Evolutionary conservation across 2,113 vertebrate genomes (phyloP), one percentile per base, ranked within the genome.

Genomic region (Todiramphus chloris): DNA sequence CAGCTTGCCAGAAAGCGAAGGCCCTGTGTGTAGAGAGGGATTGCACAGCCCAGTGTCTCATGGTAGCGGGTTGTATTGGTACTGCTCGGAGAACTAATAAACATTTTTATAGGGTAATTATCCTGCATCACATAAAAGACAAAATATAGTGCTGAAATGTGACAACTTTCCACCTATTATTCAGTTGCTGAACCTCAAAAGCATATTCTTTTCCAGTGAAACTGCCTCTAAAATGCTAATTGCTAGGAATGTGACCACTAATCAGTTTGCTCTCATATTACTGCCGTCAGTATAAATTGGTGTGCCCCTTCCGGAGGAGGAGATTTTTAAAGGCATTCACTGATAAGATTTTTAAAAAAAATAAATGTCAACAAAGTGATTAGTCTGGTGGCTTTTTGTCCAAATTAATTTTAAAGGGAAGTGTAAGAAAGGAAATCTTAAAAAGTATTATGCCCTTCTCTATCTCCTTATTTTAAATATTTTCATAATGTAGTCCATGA

Each of bases 221-320:
- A 67, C 56, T 82, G 50, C 31, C 35, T 91, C 62, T 94, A 73
- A 94, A 95, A 90, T 77, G 66, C 44, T 93, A 94, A 96, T 94
- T 73, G 64, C 70, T 69, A 78, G 53, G 90, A 92, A 88, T 69
- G 31, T 53, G 69, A 30, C 70, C 69, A 44, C 69, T 82, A 88
- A 87, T 91, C 75, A 55, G 55, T 75, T 60, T 72, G 23, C 21
- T 90, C 8, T 39, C 27, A 55, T 88, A 78, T 56, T 73, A n/a
- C 16, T 79, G 63, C 41, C 18, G 44, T 77, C 27, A 67, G 1
- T 10, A 56, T 69, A 83, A 85, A 79, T 30, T 5, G 25, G 27
- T 44, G 15, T 58, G 17, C 8, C 35, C 5, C 15, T 84, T 81
- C 31, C 28, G 66, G 30, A 72, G 78, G 9, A 16, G 30, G 43